Evolutionary conservation across 2,888 invertebrate species (phyloP).

Genomic region (Strigamia maritima): DNA sequence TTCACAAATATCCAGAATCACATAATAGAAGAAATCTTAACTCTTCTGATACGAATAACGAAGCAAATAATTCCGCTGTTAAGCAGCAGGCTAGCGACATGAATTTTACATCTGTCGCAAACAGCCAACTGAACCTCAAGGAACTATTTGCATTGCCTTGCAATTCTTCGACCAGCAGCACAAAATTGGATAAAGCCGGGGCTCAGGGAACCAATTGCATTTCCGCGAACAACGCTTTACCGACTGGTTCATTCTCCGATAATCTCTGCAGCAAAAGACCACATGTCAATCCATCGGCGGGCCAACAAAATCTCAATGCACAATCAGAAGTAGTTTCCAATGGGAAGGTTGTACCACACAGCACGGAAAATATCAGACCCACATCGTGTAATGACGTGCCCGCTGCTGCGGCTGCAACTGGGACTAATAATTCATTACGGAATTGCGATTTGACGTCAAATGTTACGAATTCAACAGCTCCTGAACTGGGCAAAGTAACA

Average conservation of each 20-base stretch:
- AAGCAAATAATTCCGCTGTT: neutral
- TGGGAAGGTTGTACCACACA: neutral
- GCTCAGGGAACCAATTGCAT: neutral
- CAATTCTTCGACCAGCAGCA: neutral
- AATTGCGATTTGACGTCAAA: neutral
- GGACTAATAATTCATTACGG: neutral
- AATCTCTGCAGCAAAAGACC: neutral
- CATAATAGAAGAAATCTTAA: neutral
- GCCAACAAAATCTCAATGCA: constrained; percentile 5
- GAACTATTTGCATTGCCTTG: neutral
- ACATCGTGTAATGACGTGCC: neutral
- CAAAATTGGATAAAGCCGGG: neutral
- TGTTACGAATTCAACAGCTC: neutral
- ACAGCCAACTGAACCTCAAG: neutral
- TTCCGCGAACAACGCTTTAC: neutral
- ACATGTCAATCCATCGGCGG: neutral
- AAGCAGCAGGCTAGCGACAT: neutral
- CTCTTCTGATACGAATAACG: neutral
- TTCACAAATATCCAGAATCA: neutral
- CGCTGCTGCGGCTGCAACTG: neutral
- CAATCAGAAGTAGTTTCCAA: constrained; percentile 16
- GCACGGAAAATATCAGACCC: neutral
- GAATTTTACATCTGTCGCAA: neutral
- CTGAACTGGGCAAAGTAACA: neutral
- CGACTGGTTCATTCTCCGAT: neutral